These are phyloP conservation scores for Molorchus minor DNA, from an alignment of 2,888 invertebrate species.

Conservation along the genomic window DNA sequence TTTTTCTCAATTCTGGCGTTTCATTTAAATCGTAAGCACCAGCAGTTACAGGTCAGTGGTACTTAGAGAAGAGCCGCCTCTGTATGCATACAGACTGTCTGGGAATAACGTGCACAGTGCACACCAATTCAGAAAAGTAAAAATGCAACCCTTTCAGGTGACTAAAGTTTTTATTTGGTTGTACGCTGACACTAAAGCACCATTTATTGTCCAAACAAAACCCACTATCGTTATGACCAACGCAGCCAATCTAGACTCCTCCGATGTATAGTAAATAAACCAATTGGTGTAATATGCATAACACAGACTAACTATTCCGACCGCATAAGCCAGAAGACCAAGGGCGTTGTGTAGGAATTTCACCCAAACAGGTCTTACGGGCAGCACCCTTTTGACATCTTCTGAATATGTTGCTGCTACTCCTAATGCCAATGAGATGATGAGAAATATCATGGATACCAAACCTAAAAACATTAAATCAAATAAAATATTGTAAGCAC, in stretches of 20 bases:
- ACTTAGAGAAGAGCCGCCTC: not conserved
- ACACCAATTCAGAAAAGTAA: not conserved
- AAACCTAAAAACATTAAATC: conserved; percentile 53
- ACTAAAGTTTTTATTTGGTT: conserved; percentile 48
- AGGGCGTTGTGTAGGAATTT: conserved; percentile 55
- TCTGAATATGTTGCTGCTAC: conserved; percentile 48
- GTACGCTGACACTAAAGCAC: conserved; percentile 48
- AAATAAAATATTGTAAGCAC: not conserved
- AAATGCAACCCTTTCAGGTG: conserved; percentile 6
- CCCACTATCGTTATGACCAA: conserved; percentile 48
- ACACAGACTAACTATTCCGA: conserved; percentile 54
- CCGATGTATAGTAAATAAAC: conserved; percentile 50
- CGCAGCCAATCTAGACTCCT: conserved; percentile 48
- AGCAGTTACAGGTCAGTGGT: not conserved
- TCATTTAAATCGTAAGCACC: not conserved
- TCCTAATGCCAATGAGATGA: conserved; percentile 49
- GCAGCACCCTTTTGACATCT: conserved; percentile 39
- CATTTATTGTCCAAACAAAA: conserved; percentile 51
- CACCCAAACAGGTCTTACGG: conserved; percentile 47
- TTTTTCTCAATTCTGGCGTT: conserved; percentile 17
- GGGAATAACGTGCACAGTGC: not conserved
- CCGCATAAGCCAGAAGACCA: conserved; percentile 52
- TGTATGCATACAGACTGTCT: not conserved
- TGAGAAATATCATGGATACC: conserved; percentile 51
- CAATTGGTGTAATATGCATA: conserved; percentile 53